Evolutionary conservation across 2,797 vertebrate genomes (phyloP), one percentile per base, ranked within the genome.

Genomic region (Avahi laniger): DNA sequence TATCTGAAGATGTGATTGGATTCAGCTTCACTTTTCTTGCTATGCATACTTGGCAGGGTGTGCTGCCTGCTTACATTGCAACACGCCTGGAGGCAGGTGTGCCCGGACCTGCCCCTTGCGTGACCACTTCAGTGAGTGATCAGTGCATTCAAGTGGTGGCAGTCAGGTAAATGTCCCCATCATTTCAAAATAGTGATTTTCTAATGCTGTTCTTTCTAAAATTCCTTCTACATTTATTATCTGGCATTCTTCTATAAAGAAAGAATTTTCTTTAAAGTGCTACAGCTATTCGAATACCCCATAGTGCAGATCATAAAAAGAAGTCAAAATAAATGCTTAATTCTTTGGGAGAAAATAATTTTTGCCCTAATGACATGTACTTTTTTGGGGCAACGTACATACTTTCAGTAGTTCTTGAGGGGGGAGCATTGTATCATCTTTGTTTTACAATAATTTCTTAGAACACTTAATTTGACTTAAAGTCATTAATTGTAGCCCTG

Each of bases 291-390:
- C 61, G 13, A 59, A 61, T 52, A 38, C 10, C 8, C 30, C 82
- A 11, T 52, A 6, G 14, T 87, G 5, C 41, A 43, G 13, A 92
- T 79, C 15, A 85, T 57, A 54, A 28, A 50, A 3, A n/a, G 33
- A 79, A 80, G 20, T 87, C 28, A 92, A 93, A 90, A 82, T 73
- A 76, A 80, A 43, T 85, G 46, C 63, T 81, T 59, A 87, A 54
- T 48, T 87, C 22, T 70, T 84, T 70, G 73, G 38, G 41, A 79
- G 18, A 78, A 79, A 76, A 52, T 50, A 59, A 5, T 75, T 59
- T 13, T 85, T 48, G 18, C 24, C 24, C 12, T 73, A 79, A 43
- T 65, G 28, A 59, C 11, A 46, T 75, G 18, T 52, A 24, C 3
- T 61, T n/a, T 52, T 33, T 13, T 13, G 63, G 33, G 28, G 0